Conservation (phyloP, 2,113 vertebrate species). For the Acanthisitta chloris region DNA sequence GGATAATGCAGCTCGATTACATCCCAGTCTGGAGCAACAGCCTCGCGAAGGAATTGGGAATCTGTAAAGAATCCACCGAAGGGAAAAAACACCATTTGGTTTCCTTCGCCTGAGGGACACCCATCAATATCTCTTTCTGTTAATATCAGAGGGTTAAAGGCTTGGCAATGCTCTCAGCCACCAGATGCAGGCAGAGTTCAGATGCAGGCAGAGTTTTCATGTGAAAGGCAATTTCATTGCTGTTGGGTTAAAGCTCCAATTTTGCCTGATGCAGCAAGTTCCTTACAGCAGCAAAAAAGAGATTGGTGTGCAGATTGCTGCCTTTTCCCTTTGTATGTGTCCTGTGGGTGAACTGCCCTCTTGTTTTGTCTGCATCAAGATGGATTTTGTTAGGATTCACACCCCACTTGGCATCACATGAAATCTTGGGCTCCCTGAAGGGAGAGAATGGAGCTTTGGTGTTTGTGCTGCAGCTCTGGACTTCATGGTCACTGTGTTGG, state of each 20-base stretch:
- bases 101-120: constrained; percentile 6
- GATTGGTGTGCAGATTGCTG: not conserved
- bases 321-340: not conserved
- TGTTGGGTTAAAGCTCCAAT: not conserved
- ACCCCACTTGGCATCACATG: not conserved
- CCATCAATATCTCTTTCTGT: constrained; percentile 57
- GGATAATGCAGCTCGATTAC: constrained; percentile 57
- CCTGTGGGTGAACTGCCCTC: not conserved
- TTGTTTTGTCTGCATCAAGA: not conserved
- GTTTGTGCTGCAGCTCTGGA: not conserved
- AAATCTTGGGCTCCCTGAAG: not conserved
- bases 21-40: constrained; percentile 35
- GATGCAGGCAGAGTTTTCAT: constrained; percentile 3
- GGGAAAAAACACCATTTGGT: constrained; percentile 56
- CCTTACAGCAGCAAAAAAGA: not conserved
- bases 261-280: constrained; percentile 17
- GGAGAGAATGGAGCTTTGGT: not conserved
- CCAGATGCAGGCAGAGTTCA: constrained; percentile 41
- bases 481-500: not conserved
- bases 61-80: constrained; percentile 48
- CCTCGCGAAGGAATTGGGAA: constrained; percentile 44
- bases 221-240: constrained; percentile 6
- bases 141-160: constrained; percentile 38
- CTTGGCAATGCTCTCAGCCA: constrained; percentile 30
- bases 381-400: not conserved